These are phyloP conservation scores for Tineola bisselliella DNA, from an alignment of 2,888 invertebrate genomes.

Conservation along the genomic window DNA sequence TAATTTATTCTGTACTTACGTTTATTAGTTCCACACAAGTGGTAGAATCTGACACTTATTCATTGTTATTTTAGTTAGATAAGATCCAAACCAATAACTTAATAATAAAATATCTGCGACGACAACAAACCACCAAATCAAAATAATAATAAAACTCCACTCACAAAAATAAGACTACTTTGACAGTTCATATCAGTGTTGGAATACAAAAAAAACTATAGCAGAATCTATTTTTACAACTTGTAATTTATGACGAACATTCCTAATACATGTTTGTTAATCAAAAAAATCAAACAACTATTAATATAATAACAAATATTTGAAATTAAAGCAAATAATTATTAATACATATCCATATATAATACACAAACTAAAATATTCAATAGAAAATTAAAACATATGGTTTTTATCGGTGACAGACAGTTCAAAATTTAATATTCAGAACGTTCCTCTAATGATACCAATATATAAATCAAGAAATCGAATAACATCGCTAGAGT, in stretches of 20 bases:
- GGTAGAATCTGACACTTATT: not conserved
- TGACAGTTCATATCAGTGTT: not conserved
- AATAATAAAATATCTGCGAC: too few relatives aligned
- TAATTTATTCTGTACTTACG: not conserved
- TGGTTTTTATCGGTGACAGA: too few relatives aligned
- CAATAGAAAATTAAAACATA: too few relatives aligned
- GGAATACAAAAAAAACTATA: not conserved
- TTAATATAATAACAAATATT: too few relatives aligned
- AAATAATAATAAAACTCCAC: not conserved
- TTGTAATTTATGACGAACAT: too few relatives aligned
- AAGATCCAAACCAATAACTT: not conserved
- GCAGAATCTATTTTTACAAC: too few relatives aligned
- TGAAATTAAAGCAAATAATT: too few relatives aligned
- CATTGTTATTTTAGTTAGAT: not conserved
- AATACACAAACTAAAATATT: too few relatives aligned
- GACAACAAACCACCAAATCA: not conserved
- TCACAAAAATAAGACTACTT: not conserved
- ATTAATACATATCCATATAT: too few relatives aligned
- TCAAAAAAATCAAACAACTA: too few relatives aligned
- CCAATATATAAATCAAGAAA: not conserved
- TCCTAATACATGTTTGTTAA: too few relatives aligned
- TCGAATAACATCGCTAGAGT: not conserved
- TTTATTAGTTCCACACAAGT: not conserved
- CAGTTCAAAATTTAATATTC: not conserved
- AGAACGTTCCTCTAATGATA: not conserved